Evolutionary conservation across 2,888 invertebrate genomes (phyloP).

Genomic region (Mermis nigrescens): DNA sequence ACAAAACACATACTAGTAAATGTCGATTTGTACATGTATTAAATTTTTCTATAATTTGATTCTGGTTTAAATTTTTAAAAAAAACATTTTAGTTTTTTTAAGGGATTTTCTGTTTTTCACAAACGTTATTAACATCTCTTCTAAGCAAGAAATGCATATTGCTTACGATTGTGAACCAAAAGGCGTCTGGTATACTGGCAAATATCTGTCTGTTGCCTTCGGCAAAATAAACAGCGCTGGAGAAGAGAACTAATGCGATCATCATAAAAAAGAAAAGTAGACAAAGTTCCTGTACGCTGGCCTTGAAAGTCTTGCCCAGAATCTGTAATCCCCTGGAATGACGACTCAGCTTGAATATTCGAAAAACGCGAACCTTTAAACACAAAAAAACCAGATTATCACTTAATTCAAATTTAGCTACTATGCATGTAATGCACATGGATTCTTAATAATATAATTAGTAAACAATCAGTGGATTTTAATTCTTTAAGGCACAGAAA

Average conservation of each 20-base stretch:
- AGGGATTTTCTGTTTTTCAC: no score
- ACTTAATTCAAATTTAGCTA: no score
- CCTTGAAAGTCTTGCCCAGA: constrained; percentile 38
- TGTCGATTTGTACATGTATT: no score
- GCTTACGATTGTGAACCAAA: constrained; percentile 37
- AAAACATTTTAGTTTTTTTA: no score
- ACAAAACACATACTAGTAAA: no score
- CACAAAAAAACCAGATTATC: background rate
- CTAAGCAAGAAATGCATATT: background rate
- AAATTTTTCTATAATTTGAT: no score
- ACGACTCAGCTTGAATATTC: constrained; percentile 38
- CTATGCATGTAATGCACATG: no score
- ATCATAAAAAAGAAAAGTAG: constrained; percentile 38
- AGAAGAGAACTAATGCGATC: constrained; percentile 36
- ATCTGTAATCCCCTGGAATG: constrained; percentile 40
- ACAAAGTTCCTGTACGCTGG: constrained; percentile 36
- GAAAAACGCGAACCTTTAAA: constrained; percentile 27
- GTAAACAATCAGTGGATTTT: no score
- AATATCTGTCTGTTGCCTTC: constrained; percentile 32
- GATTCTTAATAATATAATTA: no score
- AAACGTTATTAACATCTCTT: no score
- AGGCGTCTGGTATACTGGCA: constrained; percentile 32
- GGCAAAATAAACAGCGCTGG: constrained; percentile 38
- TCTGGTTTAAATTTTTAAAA: no score
- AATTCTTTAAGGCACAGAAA: no score